Evolutionary conservation across 2,888 invertebrate genomes (phyloP), one percentile per base, ranked within the genome.

Genomic region (Allygus modestus): DNA sequence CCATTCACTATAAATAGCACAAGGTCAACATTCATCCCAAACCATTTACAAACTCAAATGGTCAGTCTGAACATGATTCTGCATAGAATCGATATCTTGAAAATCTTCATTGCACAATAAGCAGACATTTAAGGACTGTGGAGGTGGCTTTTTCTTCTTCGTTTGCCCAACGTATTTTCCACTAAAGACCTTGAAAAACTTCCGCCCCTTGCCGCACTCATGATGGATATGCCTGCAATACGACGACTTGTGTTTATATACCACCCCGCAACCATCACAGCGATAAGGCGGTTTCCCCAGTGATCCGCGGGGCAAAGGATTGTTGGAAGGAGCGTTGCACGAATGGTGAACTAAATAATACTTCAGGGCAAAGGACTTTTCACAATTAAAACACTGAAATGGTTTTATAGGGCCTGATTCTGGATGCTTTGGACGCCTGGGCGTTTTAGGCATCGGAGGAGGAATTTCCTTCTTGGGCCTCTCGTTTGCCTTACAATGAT

Each of bases 201-300:
- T 65, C 28, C 65, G 28, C 20, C 65, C 65, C 28, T 15, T 26
- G 9, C 71, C 71, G 26, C 71, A 71, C 15, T 71, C n/a, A 31
- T 71, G 71, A 23, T 71, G 37, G 26, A 41, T 71, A n/a, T 71
- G 71, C n/a, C 71, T 71, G n/a, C 20, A 41, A 12, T 41, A 71
- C 11, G 37, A 71, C 4, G 37, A 15, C 23, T 41, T 71, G 9
- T 71, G n/a, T 11, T 41, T 33, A 20, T 41, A 71, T 0, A 71
- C 9, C 28, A 71, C 71, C 11, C 71, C 71, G n/a, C 71, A 71
- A 0, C 15, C 20, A 1, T 1, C 1, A 71, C 71, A 71, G 4
- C 4, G 5, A 12, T 20, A 71, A 1, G 71, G 71, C 4, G 71
- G 71, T 41, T 41, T 23, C 15, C 71, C 71, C n/a, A 71, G 71